A percentile compares a stretch with the other conserved stretches of the same genome.
Conservation (phyloP, 2,113 vertebrate genomes). For the Oreochromis niloticus region DNA sequence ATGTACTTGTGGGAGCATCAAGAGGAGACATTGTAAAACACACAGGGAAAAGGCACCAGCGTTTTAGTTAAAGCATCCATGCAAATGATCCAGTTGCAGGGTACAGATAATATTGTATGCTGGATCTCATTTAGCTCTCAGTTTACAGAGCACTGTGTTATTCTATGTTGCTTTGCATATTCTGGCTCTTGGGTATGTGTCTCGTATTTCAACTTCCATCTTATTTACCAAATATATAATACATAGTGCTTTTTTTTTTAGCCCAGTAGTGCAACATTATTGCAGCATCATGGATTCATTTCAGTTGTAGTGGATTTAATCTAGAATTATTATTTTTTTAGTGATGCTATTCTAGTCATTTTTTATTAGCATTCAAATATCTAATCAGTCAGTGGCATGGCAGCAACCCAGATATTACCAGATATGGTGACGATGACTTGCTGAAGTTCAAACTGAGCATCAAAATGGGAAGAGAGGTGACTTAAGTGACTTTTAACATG, state of each 20-base stretch:
- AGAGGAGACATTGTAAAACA: not conserved
- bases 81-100: not conserved
- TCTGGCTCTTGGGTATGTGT: not conserved
- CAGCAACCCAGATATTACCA: not conserved
- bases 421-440: not conserved
- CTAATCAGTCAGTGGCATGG: not conserved
- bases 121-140: not conserved
- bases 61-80: not conserved
- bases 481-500: not conserved
- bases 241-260: not conserved
- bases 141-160: not conserved
- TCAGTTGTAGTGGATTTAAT: not conserved
- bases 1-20: not conserved
- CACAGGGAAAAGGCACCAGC: not conserved
- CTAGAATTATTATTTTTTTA: not conserved
- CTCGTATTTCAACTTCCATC: not conserved
- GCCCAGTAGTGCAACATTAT: not conserved
- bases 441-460: not conserved
- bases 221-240: not conserved
- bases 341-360: not conserved
- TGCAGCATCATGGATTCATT: not conserved
- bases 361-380: not conserved
- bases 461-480: not conserved
- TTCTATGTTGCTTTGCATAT: not conserved
- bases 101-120: not conserved